phyloP scores from a whole-genome alignment of 2,888 invertebrate genomes.

The Melanophora roralis region DNA sequence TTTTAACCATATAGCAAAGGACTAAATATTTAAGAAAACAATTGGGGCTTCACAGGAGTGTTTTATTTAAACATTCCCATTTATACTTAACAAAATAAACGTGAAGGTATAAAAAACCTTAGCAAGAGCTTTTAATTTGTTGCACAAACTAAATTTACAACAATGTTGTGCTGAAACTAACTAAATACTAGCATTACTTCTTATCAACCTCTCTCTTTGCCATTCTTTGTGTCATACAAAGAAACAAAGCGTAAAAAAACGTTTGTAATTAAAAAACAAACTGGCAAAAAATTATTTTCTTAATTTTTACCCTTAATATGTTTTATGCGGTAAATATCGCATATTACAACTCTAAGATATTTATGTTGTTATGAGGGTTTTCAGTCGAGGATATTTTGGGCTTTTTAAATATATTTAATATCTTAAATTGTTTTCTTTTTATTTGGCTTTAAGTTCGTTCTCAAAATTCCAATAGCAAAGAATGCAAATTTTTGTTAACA shows the following conservation, averaged over 20 bases:
- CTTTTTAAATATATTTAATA: too few relatives aligned
- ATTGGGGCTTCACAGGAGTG: background rate
- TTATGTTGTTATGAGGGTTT: too few relatives aligned
- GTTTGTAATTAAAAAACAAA: background rate
- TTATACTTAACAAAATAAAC: constrained; percentile 31
- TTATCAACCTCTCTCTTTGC: background rate
- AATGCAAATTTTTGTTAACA: too few relatives aligned
- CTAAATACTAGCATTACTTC: constrained; percentile 21
- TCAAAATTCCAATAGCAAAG: too few relatives aligned
- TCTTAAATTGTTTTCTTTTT: too few relatives aligned
- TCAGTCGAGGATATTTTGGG: too few relatives aligned
- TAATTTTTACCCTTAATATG: constrained; percentile 19
- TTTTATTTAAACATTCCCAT: constrained; percentile 43
- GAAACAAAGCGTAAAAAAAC: too few relatives aligned
- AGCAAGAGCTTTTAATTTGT: constrained; percentile 45
- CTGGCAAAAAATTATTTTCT: constrained; percentile 8
- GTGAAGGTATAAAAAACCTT: background rate
- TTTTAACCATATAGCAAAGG: background rate
- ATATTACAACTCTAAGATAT: too few relatives aligned
- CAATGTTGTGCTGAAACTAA: constrained; percentile 30
- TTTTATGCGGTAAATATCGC: too few relatives aligned
- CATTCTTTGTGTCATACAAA: background rate
- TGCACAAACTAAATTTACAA: constrained; percentile 43
- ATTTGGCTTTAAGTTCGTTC: too few relatives aligned
- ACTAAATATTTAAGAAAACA: background rate